Evolutionary conservation across 2,797 vertebrate genomes (phyloP), one percentile per base, ranked within the genome.

Genomic region (Alcedo quadribrachys): DNA sequence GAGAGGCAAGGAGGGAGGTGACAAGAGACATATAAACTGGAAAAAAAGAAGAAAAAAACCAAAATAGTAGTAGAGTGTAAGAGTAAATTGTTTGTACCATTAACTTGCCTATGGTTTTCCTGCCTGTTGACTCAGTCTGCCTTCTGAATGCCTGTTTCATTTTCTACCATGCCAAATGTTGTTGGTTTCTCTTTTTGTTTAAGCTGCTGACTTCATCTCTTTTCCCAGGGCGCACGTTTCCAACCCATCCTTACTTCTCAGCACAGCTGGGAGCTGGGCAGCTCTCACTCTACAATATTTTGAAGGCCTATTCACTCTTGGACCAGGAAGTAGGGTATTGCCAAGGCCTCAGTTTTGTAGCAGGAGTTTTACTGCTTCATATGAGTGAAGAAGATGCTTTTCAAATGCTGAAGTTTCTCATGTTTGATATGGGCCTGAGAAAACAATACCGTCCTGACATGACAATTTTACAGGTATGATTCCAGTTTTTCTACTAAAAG

Each of bases 301-400:
- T 99, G 95, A 99, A 99, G 95, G 99, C 99, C 86, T 99, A 99
- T 97, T 99, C 99, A 0, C 98, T 99, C 89, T 98, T 99, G 75
- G 99, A 99, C 97, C 98, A 98, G 8, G 99, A 99, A 98, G 99
- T 99, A 79, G 99, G 99, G 21, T 99, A 99, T 96, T 99, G 99
- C 95, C 99, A 99, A 95, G 99, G 99, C 40, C 98, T 99, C 93
- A 99, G 99, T 96, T 99, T 99, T 87, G 98, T 99, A 35, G 99
- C 99, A 0, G 99, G 99, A 81, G 98, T 99, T 81, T 87, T 99
- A 95, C 97, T 99, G 80, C 98, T 99, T 81, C 99, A 99, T 92
- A 98, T 99, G 99, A 98, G 97, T 43, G 99, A 99, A 94, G 99
- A 99, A 90, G 99, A 99, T 33, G 99, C 99, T 15, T 99, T 99